Percentiles rank a stretch among this genome's conserved stretches.
These are phyloP conservation scores for Chorisops tibialis DNA, from an alignment of 2,888 invertebrate genomes.

Conservation along the genomic window DNA sequence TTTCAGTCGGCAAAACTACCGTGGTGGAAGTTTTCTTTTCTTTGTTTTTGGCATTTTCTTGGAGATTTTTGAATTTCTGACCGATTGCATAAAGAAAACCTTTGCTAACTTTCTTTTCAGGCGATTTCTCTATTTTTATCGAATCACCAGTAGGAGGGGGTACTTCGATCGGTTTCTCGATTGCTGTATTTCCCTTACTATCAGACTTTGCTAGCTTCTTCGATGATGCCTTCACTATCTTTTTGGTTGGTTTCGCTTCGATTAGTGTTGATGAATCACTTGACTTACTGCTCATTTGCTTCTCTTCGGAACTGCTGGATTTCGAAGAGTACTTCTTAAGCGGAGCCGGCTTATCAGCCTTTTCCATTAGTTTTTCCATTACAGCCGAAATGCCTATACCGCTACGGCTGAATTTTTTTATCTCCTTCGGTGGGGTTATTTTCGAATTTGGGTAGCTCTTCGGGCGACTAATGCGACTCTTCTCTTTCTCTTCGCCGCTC, in stretches of 20 bases:
- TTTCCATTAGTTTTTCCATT: conserved; percentile 32
- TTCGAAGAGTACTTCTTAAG: conserved; percentile 9
- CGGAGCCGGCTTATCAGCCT: conserved; percentile 14
- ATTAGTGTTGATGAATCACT: conserved; percentile 1
- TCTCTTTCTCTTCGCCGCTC: not conserved
- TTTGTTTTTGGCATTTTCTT: conserved; percentile 54
- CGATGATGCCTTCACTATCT: conserved; percentile 10
- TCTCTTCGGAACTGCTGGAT: conserved; percentile 16
- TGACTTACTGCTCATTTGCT: not conserved
- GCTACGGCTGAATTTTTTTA: conserved; percentile 42
- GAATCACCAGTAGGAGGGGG: conserved; percentile 36
- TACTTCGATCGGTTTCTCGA: conserved; percentile 35
- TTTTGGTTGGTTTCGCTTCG: conserved; percentile 37
- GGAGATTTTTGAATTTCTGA: conserved; percentile 70
- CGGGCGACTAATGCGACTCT: conserved; percentile 53
- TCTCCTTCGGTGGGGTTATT: conserved; percentile 47
- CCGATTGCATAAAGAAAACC: conserved; percentile 72
- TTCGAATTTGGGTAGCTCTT: conserved; percentile 59
- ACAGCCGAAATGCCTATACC: conserved; percentile 40
- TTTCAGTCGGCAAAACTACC: conserved; percentile 41
- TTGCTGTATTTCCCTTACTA: conserved; percentile 17
- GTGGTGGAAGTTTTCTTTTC: conserved; percentile 41
- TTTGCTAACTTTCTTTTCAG: conserved; percentile 61
- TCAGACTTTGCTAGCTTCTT: conserved; percentile 40
- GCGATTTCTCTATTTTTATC: conserved; percentile 48